Conservation (phyloP, 2,797 vertebrate genomes). For the Schizothorax lantsangensis region DNA sequence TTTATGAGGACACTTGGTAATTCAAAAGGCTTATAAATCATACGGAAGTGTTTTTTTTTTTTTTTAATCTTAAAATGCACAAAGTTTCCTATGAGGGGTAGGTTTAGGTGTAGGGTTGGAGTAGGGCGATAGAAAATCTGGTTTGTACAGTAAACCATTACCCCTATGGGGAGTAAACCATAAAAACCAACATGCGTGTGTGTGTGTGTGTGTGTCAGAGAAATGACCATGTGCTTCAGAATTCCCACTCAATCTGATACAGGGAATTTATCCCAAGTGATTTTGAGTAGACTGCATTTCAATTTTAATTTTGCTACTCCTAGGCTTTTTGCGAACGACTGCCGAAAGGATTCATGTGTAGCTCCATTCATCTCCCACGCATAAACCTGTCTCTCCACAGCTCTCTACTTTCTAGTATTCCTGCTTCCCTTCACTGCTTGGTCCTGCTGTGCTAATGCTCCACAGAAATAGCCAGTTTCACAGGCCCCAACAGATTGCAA, state of each 20-base stretch:
- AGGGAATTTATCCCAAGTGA: neutral
- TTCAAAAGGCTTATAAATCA: neutral
- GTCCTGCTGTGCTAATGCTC: constrained; percentile 37
- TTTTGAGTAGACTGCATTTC: neutral
- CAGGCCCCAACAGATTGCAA: constrained; percentile 22
- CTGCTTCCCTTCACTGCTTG: constrained; percentile 41
- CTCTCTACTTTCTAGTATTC: constrained; percentile 19
- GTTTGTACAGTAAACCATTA: no score
- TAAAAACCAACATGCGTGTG: neutral
- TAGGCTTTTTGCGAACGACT: neutral
- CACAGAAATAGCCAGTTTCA: constrained; percentile 33
- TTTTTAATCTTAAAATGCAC: no score
- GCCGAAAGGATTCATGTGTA: neutral
- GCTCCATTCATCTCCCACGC: neutral
- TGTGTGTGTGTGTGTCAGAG: neutral
- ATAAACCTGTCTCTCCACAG: neutral
- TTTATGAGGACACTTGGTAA: neutral
- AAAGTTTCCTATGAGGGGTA: no score
- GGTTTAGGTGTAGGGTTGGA: no score
- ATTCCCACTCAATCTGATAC: neutral
- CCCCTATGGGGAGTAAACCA: no score
- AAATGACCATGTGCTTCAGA: neutral
- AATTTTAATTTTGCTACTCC: neutral
- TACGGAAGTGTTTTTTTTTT: no score
- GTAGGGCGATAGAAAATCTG: no score